Conservation (phyloP, 2,888 invertebrate species). For the Notocelia uddmanniana region DNA sequence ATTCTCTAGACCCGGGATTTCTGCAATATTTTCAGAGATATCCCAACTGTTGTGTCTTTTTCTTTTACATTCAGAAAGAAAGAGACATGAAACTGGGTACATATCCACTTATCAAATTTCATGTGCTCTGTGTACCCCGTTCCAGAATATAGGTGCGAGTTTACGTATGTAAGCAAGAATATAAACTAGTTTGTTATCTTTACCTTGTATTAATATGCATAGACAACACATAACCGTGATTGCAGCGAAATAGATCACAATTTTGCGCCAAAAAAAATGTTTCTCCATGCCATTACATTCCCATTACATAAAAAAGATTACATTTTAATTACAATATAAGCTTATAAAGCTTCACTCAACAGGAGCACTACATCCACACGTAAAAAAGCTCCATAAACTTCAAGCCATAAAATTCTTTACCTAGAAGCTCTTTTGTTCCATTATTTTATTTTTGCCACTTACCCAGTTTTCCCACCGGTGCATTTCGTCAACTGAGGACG, state of each 20-base stretch:
- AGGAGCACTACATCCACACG: constrained; percentile 15
- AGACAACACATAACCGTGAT: too few relatives aligned
- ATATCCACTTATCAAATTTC: too few relatives aligned
- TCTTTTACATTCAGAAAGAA: too few relatives aligned
- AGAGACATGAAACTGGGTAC: too few relatives aligned
- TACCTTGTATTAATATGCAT: too few relatives aligned
- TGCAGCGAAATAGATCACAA: background rate
- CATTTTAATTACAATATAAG: constrained; percentile 35
- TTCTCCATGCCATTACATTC: background rate
- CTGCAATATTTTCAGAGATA: too few relatives aligned
- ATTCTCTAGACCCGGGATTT: too few relatives aligned
- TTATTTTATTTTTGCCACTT: constrained; percentile 49
- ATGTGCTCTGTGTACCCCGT: too few relatives aligned
- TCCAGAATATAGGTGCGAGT: too few relatives aligned
- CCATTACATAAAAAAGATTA: constrained; percentile 9
- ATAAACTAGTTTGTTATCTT: background rate
- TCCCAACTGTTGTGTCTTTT: too few relatives aligned
- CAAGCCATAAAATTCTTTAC: constrained; percentile 34
- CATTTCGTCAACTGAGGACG: constrained; percentile 60
- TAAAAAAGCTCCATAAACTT: constrained; percentile 29
- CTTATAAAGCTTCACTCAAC: constrained; percentile 18
- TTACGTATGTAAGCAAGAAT: too few relatives aligned
- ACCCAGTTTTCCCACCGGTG: constrained; percentile 53
- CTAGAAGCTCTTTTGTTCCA: constrained; percentile 28
- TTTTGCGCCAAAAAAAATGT: background rate